Evolutionary conservation across 2,888 invertebrate species (phyloP), one percentile per base, ranked within the genome.

Genomic region (Amiota communis): DNA sequence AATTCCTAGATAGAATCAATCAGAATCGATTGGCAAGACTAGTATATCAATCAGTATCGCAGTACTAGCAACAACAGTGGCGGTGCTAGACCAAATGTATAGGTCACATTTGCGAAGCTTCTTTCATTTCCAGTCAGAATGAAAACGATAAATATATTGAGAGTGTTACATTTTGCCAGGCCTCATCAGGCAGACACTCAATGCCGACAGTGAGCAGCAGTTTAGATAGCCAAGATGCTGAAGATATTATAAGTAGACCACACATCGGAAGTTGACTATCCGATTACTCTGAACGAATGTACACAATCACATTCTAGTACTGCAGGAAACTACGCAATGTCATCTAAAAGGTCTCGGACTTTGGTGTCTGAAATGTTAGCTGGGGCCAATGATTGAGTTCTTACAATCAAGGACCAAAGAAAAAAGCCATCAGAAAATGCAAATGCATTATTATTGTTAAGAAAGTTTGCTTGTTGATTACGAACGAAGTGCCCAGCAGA

Each of bases 381-480:
- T 51, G 11, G 70, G n/a, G n/a, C 73, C 4, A n/a, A 0, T 12
- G 13, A 51, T n/a, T 51, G 13, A 51, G n/a, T n/a, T 12, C 12
- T n/a, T 8, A 51, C 3, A 51, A 51, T 51, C 12, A n/a, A 4
- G 1, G 4, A 51, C 74, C 2, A 4, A 1, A 51, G 2, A 2
- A 2, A 51, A 51, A 51, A 13, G 51, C 51, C n/a, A 51, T 4
- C n/a, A 13, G 11, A 13, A 8, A 51, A 51, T 12, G n/a, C 65
- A 68, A 72, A 48, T 72, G 48, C 56, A 12, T 72, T 72, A 56
- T 72, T 72, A 47, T 72, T 68, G 57, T n/a, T n/a, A n/a, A n/a
- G 53, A 71, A 48, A 71, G 51, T 51, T 51, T 51, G n/a, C 11
- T 51, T 51, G 51, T 2, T 4, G 51, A 51, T 51, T 51, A 51